These are phyloP conservation scores for Melinopterus prodromus DNA, from an alignment of 2,888 invertebrate species.

Conservation along the genomic window DNA sequence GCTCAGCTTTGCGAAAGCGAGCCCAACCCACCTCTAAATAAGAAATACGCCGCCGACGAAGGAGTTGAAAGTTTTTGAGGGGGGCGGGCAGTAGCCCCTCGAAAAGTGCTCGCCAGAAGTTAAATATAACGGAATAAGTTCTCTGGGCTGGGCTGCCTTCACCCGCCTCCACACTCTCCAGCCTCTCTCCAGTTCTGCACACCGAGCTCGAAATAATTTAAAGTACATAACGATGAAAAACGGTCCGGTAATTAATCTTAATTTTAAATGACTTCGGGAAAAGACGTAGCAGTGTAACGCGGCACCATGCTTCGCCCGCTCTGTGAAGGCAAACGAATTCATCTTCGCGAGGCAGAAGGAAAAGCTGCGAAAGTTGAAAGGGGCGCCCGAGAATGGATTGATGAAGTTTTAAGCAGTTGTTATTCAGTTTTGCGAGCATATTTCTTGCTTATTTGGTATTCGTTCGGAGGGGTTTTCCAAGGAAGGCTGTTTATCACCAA, in stretches of 20 bases:
- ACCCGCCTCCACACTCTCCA: neutral
- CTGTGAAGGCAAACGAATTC: neutral
- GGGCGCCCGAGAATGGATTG: constrained; percentile 19
- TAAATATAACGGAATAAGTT: constrained; percentile 4
- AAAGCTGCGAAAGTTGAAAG: constrained; percentile 15
- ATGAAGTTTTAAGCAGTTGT: neutral
- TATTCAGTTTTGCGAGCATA: neutral
- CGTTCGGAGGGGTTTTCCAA: neutral
- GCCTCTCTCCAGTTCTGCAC: neutral
- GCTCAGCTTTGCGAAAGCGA: neutral
- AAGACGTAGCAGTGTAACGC: neutral
- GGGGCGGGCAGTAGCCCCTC: neutral
- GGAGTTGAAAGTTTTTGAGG: neutral
- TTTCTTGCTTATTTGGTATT: neutral
- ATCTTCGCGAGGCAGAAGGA: constrained; percentile 13
- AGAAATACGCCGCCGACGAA: neutral
- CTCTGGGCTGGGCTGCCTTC: neutral
- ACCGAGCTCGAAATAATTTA: constrained; percentile 32
- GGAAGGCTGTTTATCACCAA: neutral
- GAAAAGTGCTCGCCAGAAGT: constrained; percentile 4
- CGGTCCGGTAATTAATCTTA: constrained; percentile 57
- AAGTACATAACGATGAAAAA: constrained; percentile 54
- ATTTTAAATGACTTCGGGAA: constrained; percentile 53
- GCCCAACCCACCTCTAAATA: neutral
- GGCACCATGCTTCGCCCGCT: neutral